Percentiles rank a stretch among this genome's conserved stretches.
These are phyloP conservation scores for Palaemon carinicauda DNA, from an alignment of 1,140 invertebrate species.

Conservation along the genomic window DNA sequence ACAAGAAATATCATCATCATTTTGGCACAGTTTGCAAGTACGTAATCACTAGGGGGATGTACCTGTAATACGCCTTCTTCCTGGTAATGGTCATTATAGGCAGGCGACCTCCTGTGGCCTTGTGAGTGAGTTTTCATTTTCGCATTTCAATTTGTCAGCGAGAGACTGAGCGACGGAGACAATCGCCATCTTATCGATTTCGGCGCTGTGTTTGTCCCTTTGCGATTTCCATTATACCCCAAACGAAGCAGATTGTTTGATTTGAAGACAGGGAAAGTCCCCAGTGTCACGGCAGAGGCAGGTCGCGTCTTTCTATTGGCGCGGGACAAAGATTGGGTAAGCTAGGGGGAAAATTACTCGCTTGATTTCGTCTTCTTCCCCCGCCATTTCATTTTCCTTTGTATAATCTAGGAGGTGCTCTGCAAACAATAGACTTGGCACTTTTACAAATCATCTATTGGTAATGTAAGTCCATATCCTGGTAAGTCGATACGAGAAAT, in stretches of 20 bases:
- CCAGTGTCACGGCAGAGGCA: constrained; percentile 43
- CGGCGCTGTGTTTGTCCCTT: constrained; percentile 44
- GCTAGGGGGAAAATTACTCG: constrained; percentile 20
- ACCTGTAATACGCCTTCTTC: too few species aligned
- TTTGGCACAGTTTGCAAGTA: background rate
- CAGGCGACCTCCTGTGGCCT: background rate
- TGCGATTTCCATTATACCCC: constrained; percentile 50
- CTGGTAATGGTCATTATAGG: background rate
- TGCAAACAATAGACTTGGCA: too few species aligned
- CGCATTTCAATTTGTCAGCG: constrained; percentile 32
- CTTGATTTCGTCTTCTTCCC: constrained; percentile 40
- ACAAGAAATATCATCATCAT: too few species aligned
- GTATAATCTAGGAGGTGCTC: background rate
- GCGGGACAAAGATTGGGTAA: constrained; percentile 51
- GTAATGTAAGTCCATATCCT: too few species aligned
- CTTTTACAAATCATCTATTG: too few species aligned
- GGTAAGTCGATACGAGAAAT: too few species aligned
- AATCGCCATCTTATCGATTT: constrained; percentile 46
- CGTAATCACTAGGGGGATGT: background rate
- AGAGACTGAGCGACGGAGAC: constrained; percentile 7
- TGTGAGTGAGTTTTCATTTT: background rate
- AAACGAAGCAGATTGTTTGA: constrained; percentile 56
- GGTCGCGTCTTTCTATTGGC: constrained; percentile 53
- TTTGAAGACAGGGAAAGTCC: constrained; percentile 49
- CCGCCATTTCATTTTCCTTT: background rate